Conservation (phyloP, 2,113 vertebrate genomes). For the Sphaerodactylus townsendi region DNA sequence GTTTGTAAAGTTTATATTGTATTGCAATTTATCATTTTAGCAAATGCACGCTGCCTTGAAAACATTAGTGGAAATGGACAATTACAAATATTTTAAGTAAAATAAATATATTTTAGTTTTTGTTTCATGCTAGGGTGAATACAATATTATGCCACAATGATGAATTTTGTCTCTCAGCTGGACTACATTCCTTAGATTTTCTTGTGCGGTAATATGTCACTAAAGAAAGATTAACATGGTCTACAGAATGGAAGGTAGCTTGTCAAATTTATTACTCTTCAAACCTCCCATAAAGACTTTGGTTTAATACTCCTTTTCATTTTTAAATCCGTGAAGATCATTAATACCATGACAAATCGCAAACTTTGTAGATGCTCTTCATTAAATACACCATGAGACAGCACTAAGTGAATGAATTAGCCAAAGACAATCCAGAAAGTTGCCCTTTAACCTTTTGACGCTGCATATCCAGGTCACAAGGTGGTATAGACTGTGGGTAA, state of each 20-base stretch:
- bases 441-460: slow-evolving; percentile 34
- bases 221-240: slow-evolving; percentile 66
- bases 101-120: slow-evolving; percentile 23
- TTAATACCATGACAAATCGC: slow-evolving; percentile 63
- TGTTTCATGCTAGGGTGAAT: slow-evolving; percentile 41
- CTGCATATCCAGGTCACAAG: slow-evolving; percentile 37
- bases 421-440: slow-evolving; percentile 40
- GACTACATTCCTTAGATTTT: slow-evolving; percentile 33
- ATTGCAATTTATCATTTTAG: too few relatives aligned
- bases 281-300: slow-evolving; percentile 62
- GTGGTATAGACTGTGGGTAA: slow-evolving; percentile 30
- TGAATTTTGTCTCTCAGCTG: slow-evolving; percentile 54
- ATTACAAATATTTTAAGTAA: not conserved
- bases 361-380: slow-evolving; percentile 61
- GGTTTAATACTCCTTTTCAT: slow-evolving; percentile 66
- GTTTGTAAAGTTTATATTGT: too few relatives aligned
- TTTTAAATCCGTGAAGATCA: slow-evolving; percentile 72
- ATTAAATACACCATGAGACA: slow-evolving; percentile 49
- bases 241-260: slow-evolving; percentile 55
- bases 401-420: slow-evolving; percentile 47
- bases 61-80: too few relatives aligned
- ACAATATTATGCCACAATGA: slow-evolving; percentile 28
- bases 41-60: too few relatives aligned
- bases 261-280: slow-evolving; percentile 69
- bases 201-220: slow-evolving; percentile 33